A percentile compares a stretch with the other conserved stretches of the same genome.
These are phyloP conservation scores for Setophaga kirtlandii DNA, from an alignment of 2,113 vertebrate genomes.

Conservation along the genomic window DNA sequence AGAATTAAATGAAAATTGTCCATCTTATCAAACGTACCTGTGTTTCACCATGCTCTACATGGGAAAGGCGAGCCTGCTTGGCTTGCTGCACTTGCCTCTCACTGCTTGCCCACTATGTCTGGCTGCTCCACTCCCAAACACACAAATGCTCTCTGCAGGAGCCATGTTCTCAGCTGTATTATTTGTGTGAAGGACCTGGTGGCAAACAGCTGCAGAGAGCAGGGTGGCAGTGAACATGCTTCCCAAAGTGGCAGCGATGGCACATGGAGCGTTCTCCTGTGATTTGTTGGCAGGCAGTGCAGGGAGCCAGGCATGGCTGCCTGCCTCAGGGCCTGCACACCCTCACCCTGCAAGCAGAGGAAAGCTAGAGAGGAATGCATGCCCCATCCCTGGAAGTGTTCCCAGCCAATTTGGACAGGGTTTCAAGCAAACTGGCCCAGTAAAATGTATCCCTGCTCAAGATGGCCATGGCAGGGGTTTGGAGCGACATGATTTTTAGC, in stretches of 20 bases:
- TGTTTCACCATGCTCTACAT: neutral
- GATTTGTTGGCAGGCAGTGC: neutral
- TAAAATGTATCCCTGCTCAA: neutral
- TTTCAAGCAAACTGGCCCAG: neutral
- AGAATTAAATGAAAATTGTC: neutral
- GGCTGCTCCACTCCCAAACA: fast-evolving
- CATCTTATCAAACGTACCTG: neutral
- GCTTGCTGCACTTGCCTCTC: neutral
- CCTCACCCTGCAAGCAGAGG: neutral
- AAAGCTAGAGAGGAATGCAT: neutral
- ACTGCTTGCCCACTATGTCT: neutral
- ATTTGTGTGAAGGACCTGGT: neutral
- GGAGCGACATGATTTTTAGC: neutral
- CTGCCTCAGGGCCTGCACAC: neutral
- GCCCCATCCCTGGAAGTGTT: neutral
- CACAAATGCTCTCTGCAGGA: fast-evolving
- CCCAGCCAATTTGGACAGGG: neutral
- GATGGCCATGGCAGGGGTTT: fast-evolving
- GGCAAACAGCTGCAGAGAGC: neutral
- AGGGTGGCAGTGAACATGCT: neutral
- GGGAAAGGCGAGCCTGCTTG: neutral
- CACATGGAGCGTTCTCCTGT: fast-evolving
- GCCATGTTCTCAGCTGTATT: fast-evolving
- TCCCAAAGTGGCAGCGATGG: too few species aligned
- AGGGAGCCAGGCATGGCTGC: neutral